Conservation (phyloP, 2,797 vertebrate genomes). For the Lerista edwardsae region DNA sequence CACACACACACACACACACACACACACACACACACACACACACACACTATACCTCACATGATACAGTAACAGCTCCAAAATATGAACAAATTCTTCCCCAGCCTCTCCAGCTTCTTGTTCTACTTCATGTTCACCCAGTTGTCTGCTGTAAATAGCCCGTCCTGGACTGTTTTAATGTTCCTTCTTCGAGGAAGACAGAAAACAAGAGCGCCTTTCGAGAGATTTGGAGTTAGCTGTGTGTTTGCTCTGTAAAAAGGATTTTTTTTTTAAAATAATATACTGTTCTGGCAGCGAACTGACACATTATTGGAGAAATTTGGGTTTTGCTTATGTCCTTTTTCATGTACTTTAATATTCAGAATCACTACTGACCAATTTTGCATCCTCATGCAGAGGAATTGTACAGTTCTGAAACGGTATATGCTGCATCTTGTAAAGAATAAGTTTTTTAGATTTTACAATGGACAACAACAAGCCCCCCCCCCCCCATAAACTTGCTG, state of each 20-base stretch:
- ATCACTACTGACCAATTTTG: conserved; percentile 69
- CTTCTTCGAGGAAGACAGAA: background rate
- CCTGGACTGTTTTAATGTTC: conserved; percentile 12
- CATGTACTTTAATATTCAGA: conserved; percentile 55
- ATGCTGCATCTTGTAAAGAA: conserved; percentile 58
- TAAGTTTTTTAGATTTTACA: background rate
- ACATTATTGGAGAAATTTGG: background rate
- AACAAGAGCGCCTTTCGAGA: conserved; percentile 53
- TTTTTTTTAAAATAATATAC: conserved; percentile 16
- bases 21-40: no score
- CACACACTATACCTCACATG: conserved; percentile 50
- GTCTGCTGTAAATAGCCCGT: conserved; percentile 33
- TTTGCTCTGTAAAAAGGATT: conserved; percentile 66
- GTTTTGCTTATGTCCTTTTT: conserved; percentile 43
- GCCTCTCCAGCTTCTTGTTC: background rate
- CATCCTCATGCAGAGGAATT: conserved; percentile 60
- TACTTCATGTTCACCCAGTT: conserved; percentile 20
- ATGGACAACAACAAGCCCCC: conserved; percentile 34
- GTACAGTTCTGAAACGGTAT: conserved; percentile 56
- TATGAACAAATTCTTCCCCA: rapidly evolving
- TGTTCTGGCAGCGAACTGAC: conserved; percentile 55
- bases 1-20: no score
- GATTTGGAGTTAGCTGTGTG: conserved; percentile 36
- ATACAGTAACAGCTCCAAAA: conserved; percentile 46
- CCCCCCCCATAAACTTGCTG: conserved; percentile 32